Evolutionary conservation across 2,888 invertebrate species (phyloP).

Genomic region (Apotomis capreana): DNA sequence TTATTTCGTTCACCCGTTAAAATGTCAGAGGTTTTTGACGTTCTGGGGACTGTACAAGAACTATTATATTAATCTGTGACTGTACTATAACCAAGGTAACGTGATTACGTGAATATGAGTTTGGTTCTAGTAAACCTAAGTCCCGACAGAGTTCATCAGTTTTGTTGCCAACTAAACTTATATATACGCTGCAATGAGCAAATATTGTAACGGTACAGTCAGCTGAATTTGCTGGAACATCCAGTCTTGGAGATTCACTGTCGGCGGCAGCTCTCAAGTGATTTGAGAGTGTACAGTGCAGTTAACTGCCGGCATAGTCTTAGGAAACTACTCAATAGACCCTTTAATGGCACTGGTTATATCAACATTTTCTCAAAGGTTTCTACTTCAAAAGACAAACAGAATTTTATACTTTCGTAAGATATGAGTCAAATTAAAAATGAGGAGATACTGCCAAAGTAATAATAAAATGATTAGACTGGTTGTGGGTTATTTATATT

Average conservation of each 20-base stretch:
- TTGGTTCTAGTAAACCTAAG: neutral
- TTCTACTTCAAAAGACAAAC: no score
- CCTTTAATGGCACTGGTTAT: neutral
- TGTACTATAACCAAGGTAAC: no score
- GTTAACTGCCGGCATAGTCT: constrained; percentile 58
- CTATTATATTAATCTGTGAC: no score
- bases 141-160: neutral
- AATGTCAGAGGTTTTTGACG: no score
- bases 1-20: no score
- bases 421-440: no score
- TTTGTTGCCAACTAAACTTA: constrained; percentile 5
- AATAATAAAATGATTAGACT: no score
- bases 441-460: no score
- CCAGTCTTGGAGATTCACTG: constrained; percentile 49
- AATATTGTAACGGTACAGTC: constrained; percentile 13
- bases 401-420: no score
- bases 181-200: neutral
- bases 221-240: constrained; percentile 17
- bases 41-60: no score
- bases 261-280: constrained; percentile 65
- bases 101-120: neutral
- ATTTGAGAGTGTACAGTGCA: constrained; percentile 68
- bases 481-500: no score
- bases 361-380: no score
- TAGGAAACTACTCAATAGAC: constrained; percentile 45